Conservation (phyloP, 2,888 invertebrate genomes). For the Eupithecia centaureata region DNA sequence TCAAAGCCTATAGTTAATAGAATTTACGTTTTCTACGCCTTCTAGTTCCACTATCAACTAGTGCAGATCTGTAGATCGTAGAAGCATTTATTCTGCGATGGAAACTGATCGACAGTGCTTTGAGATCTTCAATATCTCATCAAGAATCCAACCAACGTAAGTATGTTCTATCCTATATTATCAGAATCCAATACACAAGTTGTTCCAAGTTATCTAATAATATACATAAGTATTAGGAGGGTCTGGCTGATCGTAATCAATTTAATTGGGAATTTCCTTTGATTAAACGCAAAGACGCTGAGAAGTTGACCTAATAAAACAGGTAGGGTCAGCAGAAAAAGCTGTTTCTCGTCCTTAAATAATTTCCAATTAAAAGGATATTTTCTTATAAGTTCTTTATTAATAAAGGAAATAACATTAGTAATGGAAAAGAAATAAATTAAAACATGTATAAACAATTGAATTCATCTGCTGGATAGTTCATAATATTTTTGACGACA, state of each 20-base stretch:
- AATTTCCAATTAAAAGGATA: no score
- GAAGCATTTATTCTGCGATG: neutral
- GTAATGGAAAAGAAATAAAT: no score
- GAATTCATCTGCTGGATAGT: no score
- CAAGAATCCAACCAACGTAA: neutral
- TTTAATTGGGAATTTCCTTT: slow-evolving; percentile 85
- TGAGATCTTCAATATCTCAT: neutral
- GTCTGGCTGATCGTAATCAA: slow-evolving; percentile 75
- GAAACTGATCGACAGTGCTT: neutral
- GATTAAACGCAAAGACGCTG: slow-evolving; percentile 84
- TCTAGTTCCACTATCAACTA: no score
- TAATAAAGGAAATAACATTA: no score
- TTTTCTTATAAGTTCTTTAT: no score
- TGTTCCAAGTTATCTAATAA: slow-evolving; percentile 38
- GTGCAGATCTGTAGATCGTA: no score
- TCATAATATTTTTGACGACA: no score
- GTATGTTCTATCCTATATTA: neutral
- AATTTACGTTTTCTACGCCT: no score
- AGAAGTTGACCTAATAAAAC: slow-evolving; percentile 83
- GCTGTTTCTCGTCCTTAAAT: no score
- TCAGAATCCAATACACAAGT: slow-evolving; percentile 27
- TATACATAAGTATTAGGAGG: slow-evolving; percentile 39
- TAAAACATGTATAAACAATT: no score
- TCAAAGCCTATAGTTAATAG: no score
- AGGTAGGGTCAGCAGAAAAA: slow-evolving; percentile 61